Conservation (phyloP, 2,797 vertebrate genomes). For the Toxotes lorentzi region DNA sequence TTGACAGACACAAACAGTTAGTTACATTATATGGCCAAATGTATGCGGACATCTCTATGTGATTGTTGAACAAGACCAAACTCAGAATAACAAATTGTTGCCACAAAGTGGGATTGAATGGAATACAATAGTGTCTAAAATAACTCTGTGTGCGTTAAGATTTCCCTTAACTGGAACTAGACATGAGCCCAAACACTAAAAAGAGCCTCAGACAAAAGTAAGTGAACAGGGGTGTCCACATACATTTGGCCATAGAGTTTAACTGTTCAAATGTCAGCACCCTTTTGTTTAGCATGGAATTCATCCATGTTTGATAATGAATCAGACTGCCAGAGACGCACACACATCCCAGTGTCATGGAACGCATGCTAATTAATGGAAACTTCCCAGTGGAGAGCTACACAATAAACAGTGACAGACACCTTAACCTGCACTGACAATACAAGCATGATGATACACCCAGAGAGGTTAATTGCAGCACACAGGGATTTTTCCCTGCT, state of each 20-base stretch:
- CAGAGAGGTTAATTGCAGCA: constrained; percentile 27
- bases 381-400: not conserved
- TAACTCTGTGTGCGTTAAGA: too few species aligned
- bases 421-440: constrained; percentile 20
- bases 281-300: not conserved
- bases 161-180: too few species aligned
- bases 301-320: not conserved
- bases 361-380: not conserved
- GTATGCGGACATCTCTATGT: too few species aligned
- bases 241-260: too few species aligned
- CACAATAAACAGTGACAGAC: not conserved
- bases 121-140: too few species aligned
- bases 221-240: too few species aligned
- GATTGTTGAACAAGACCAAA: too few species aligned
- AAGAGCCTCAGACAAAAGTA: too few species aligned
- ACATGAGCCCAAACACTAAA: too few species aligned
- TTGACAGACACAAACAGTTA: not conserved
- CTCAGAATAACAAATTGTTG: too few species aligned
- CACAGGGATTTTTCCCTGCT: not conserved
- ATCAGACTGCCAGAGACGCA: not conserved
- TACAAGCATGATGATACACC: constrained; percentile 9
- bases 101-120: too few species aligned
- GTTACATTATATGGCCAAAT: not conserved
- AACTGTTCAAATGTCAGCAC: too few species aligned
- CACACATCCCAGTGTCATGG: not conserved